Base-by-base conservation (phyloP, 1,140 invertebrate species). In the Drosophila insularis region DNA sequence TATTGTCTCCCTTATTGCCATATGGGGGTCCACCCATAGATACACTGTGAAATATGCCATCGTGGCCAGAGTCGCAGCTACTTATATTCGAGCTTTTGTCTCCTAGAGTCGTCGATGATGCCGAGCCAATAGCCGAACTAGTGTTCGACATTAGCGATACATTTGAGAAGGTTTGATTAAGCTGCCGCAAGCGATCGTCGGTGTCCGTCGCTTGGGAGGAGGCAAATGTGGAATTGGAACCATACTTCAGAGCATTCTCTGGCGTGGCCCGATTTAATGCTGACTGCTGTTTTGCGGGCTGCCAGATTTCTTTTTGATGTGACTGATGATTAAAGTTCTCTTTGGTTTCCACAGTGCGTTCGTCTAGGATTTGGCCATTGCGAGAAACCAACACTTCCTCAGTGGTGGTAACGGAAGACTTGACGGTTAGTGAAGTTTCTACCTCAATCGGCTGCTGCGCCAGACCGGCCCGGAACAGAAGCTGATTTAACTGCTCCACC, bases 351-450 rank as follows among this genome's bases (percentile, higher is more conserved):
- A 94, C 93, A 62, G 94, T 95, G 4, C 95, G 90, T 79, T 96
- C 95, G 91, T 96, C 95, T 1, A 96, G 93, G 37, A 96, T 92
- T 76, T 94, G 93, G 3, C 95, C 95, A 62, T 94, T 94, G 11
- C 94, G 93, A 4, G 95, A 94, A 14, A 96, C 95, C 0, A 95
- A 95, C 62, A 96, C 94, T 77, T 95, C 95, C 84, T 96, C 95
- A 63, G 94, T 95, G 43, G 95, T 96, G 21, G 95, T 94, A 17
- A 95, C 94, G 32, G 95, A 95, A 5, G 95, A 95, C 80, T 95
- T 96, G 3, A 96, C 95, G 68, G 94, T 95, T 63, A 96, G 91
- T 40, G 94, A 95, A 13, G 95, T 96, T 91, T 96, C 95, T 74
- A 96, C 91, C 71, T 95, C 94, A 4, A 96, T 95, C 13, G 95